Percentiles rank a stretch among this genome's conserved stretches.
These are phyloP conservation scores for Octomys mimax DNA, from an alignment of 2,797 vertebrate species.

Conservation along the genomic window DNA sequence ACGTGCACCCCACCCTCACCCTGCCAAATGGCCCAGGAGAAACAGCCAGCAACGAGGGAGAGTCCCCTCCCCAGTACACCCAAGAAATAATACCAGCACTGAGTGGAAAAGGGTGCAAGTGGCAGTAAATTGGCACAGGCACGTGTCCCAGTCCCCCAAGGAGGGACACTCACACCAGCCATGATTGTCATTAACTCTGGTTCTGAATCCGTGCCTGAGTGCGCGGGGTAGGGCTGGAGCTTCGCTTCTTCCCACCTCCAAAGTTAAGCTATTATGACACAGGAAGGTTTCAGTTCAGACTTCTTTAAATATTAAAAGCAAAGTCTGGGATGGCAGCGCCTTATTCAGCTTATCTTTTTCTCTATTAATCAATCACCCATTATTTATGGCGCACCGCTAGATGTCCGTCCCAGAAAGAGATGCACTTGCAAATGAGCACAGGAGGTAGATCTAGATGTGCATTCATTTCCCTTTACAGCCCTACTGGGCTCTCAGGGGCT, in stretches of 20 bases:
- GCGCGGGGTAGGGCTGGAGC: not conserved
- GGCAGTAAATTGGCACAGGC: not conserved
- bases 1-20: too few species aligned
- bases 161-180: not conserved
- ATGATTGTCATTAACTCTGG: not conserved
- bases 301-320: conserved; percentile 76
- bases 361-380: conserved; percentile 44
- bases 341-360: conserved; percentile 32
- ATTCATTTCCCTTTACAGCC: not conserved
- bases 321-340: not conserved
- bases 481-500: not conserved
- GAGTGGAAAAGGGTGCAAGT: not conserved
- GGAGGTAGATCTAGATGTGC: not conserved
- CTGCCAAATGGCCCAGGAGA: not conserved
- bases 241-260: not conserved
- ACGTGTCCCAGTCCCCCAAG: not conserved
- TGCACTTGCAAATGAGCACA: not conserved
- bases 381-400: not conserved
- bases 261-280: conserved; percentile 19
- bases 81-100: not conserved
- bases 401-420: not conserved
- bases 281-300: conserved; percentile 45
- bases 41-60: not conserved
- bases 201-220: not conserved
- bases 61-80: not conserved